These are phyloP conservation scores for Girardinus metallicus DNA, from an alignment of 2,797 vertebrate genomes.

Conservation along the genomic window DNA sequence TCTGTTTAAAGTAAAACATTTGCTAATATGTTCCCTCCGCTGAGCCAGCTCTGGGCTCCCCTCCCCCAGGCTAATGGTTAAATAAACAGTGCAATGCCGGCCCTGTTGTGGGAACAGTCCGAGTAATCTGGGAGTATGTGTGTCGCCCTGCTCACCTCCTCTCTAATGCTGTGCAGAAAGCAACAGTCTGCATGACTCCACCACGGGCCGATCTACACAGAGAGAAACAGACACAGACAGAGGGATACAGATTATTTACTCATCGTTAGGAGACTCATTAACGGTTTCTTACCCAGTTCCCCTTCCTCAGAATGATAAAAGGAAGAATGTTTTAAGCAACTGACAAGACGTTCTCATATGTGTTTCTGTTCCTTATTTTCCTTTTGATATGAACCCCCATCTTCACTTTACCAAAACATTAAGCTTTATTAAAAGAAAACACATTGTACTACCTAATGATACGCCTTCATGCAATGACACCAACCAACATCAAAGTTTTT, in stretches of 20 bases:
- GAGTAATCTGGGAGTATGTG: slow-evolving; percentile 42
- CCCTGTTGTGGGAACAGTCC: slow-evolving; percentile 66
- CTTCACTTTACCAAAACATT: not conserved
- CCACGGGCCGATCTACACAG: slow-evolving; percentile 41
- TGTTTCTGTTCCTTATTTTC: slow-evolving; percentile 6
- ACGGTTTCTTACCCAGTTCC: slow-evolving; percentile 43
- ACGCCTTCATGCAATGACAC: not conserved
- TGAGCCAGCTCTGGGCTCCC: slow-evolving; percentile 37
- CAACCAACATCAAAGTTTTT: not conserved
- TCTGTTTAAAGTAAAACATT: slow-evolving; percentile 13
- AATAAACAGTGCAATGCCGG: slow-evolving; percentile 73
- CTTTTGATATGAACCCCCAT: not conserved
- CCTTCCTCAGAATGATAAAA: slow-evolving; percentile 6
- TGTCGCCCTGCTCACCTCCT: slow-evolving; percentile 43
- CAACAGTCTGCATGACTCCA: slow-evolving; percentile 51
- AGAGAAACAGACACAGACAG: slow-evolving; percentile 29
- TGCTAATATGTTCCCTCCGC: slow-evolving; percentile 11
- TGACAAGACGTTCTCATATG: slow-evolving; percentile 7
- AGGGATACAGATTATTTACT: slow-evolving; percentile 44
- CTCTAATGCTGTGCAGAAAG: slow-evolving; percentile 51
- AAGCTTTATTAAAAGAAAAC: not conserved
- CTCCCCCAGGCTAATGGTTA: slow-evolving; percentile 64
- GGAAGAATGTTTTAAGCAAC: slow-evolving; percentile 1
- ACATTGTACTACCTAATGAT: not conserved
- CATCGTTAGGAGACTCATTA: slow-evolving; percentile 50